Conservation (phyloP, 2,113 vertebrate genomes). For the Oryzias melastigma region DNA sequence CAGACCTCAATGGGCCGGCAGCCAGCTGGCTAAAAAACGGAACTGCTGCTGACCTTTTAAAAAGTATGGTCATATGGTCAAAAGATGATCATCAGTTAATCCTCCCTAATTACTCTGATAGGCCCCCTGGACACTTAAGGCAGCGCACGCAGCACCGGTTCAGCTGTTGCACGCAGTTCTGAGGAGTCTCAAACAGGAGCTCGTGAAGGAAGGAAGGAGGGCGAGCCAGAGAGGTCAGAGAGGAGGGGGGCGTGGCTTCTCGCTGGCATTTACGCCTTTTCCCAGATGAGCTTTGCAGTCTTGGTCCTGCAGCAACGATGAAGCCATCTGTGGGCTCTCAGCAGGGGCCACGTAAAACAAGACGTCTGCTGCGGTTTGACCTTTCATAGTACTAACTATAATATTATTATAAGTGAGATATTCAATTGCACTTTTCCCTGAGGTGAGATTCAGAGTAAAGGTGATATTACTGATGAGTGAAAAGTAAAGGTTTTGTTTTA, state of each 20-base stretch:
- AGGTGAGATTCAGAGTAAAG: slow-evolving; percentile 53
- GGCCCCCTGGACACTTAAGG: slow-evolving; percentile 57
- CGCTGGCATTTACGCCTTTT: slow-evolving; percentile 38
- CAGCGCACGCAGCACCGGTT: slow-evolving; percentile 51
- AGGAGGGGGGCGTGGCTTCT: slow-evolving; percentile 17
- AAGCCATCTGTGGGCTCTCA: slow-evolving; percentile 64
- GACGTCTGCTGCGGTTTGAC: slow-evolving; percentile 73
- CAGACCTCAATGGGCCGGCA: too few species aligned
- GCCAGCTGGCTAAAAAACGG: slow-evolving; percentile 74
- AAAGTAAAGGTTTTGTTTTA: slow-evolving; percentile 20
- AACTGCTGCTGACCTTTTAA: slow-evolving; percentile 81
- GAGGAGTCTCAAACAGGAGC: slow-evolving; percentile 56
- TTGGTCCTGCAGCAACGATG: slow-evolving; percentile 60
- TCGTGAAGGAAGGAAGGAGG: slow-evolving; percentile 13
- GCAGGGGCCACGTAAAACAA: slow-evolving; percentile 67
- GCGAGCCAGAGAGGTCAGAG: slow-evolving; percentile 6
- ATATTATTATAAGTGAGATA: slow-evolving; percentile 76
- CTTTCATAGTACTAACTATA: slow-evolving; percentile 78
- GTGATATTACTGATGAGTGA: slow-evolving; percentile 32
- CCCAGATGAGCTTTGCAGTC: slow-evolving; percentile 52
- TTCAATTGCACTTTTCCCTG: slow-evolving; percentile 60
- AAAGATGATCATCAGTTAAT: slow-evolving; percentile 80
- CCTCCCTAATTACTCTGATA: slow-evolving; percentile 72
- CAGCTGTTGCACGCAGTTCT: slow-evolving; percentile 68
- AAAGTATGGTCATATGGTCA: slow-evolving; percentile 71